Conservation (phyloP, 2,797 vertebrate species). For the Cygnus olor region DNA sequence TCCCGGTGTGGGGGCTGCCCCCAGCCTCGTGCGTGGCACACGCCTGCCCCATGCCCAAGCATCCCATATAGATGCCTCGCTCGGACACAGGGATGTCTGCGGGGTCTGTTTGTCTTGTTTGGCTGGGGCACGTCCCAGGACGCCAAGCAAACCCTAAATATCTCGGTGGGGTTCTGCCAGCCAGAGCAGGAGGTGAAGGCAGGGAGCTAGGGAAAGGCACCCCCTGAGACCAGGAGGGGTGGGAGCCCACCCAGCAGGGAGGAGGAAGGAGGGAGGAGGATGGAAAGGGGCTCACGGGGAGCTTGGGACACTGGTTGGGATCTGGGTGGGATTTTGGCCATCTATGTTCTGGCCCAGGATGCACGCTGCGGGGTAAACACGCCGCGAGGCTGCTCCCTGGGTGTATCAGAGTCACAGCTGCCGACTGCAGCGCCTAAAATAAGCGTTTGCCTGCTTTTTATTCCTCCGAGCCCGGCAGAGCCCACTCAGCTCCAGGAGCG, state of each 20-base stretch:
- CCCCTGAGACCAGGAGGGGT: neutral
- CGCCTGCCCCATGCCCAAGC: neutral
- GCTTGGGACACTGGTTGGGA: neutral
- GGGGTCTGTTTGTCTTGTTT: neutral
- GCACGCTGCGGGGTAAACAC: slow-evolving; percentile 12
- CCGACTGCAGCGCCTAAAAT: slow-evolving; percentile 66
- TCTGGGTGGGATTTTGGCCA: neutral
- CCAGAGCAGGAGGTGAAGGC: neutral
- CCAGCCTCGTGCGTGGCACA: neutral
- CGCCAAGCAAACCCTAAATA: neutral
- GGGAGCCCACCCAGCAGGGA: neutral
- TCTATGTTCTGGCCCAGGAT: neutral
- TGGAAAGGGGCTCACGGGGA: neutral
- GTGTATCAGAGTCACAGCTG: slow-evolving; percentile 62
- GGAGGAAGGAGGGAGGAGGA: neutral
- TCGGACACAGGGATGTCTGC: fast-evolving
- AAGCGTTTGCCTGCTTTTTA: slow-evolving; percentile 66
- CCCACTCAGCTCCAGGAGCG: slow-evolving; percentile 59
- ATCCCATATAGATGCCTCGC: neutral
- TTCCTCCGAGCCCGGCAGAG: slow-evolving; percentile 59
- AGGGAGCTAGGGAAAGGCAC: neutral
- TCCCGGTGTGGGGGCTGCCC: neutral
- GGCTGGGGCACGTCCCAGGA: neutral
- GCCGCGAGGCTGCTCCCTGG: neutral
- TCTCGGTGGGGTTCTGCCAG: neutral